phyloP scores from a whole-genome alignment of 2,797 vertebrate species.

The Protonibea diacanthus region DNA sequence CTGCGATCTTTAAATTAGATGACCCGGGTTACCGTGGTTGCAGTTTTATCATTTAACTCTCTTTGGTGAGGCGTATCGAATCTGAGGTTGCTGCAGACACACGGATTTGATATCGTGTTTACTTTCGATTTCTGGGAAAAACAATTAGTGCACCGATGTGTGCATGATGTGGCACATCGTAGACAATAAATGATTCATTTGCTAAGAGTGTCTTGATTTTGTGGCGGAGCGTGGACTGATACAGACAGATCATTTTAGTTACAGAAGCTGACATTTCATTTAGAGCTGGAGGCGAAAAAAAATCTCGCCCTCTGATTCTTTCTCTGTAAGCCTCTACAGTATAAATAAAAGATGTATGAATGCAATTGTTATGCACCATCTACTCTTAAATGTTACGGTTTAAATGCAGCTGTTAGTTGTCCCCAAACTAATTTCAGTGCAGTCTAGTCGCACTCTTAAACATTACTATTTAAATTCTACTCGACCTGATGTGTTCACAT shows the following conservation, averaged over 20 bases:
- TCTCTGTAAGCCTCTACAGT: slow-evolving; percentile 9
- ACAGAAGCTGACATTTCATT: slow-evolving; percentile 56
- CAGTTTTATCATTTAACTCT: slow-evolving; percentile 42
- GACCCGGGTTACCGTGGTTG: slow-evolving; percentile 35
- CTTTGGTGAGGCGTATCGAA: slow-evolving; percentile 36
- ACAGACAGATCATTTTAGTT: slow-evolving; percentile 40
- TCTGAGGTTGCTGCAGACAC: neutral
- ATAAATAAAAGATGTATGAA: slow-evolving; percentile 38
- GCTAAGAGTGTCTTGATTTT: slow-evolving; percentile 46
- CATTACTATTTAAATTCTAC: slow-evolving; percentile 11
- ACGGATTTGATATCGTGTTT: slow-evolving; percentile 23
- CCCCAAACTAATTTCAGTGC: slow-evolving; percentile 25
- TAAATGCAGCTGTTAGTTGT: slow-evolving; percentile 17
- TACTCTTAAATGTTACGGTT: slow-evolving; percentile 29
- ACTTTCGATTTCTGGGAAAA: slow-evolving; percentile 29
- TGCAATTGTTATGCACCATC: slow-evolving; percentile 23
- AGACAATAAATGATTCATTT: slow-evolving; percentile 39
- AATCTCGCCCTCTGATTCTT: slow-evolving; percentile 7
- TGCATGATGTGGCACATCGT: slow-evolving; percentile 15
- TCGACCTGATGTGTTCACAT: slow-evolving; percentile 19
- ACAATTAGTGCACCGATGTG: slow-evolving; percentile 13
- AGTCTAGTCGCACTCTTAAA: slow-evolving; percentile 2
- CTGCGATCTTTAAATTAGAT: slow-evolving; percentile 54
- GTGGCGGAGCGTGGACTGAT: slow-evolving; percentile 27
- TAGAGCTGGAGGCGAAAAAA: slow-evolving; percentile 35